These are phyloP conservation scores for Agriopis marginaria DNA, from an alignment of 2,888 invertebrate genomes.

Conservation along the genomic window DNA sequence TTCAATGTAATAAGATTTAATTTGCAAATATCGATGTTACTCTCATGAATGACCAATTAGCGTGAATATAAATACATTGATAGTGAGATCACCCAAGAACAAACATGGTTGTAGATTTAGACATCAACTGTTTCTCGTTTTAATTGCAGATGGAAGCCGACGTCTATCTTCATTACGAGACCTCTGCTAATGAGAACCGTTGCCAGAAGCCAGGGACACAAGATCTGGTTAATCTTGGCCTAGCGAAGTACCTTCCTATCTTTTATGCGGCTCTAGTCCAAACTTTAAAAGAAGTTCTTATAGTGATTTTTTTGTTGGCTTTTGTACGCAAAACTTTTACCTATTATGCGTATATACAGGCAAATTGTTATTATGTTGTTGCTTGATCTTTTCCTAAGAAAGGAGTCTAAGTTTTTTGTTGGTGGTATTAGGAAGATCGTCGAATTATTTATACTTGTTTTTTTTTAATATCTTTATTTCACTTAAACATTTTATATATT, in stretches of 20 bases:
- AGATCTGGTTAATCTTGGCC: conserved; percentile 23
- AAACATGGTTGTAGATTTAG: conserved; percentile 46
- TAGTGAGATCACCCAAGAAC: conserved; percentile 51
- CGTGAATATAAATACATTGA: conserved; percentile 47
- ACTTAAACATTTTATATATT: too few relatives aligned
- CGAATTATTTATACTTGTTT: too few relatives aligned
- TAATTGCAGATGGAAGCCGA: conserved; percentile 34
- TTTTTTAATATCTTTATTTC: too few relatives aligned
- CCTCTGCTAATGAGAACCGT: conserved; percentile 35
- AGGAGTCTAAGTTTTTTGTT: too few relatives aligned
- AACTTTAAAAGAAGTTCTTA: background rate
- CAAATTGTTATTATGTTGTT: too few relatives aligned
- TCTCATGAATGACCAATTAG: conserved; percentile 43
- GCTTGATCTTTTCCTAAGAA: too few relatives aligned
- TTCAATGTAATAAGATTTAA: conserved; percentile 15
- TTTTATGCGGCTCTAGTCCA: background rate
- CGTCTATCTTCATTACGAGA: conserved; percentile 40
- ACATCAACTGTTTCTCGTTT: conserved; percentile 39
- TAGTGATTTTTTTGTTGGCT: too few relatives aligned
- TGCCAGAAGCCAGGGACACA: conserved; percentile 33
- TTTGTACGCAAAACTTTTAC: too few relatives aligned
- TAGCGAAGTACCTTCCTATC: conserved; percentile 12
- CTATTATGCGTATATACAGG: too few relatives aligned
- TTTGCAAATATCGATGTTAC: conserved; percentile 8
- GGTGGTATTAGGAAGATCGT: too few relatives aligned